A percentile compares a stretch with the other conserved stretches of the same genome.
phyloP scores from a whole-genome alignment of 2,797 vertebrate genomes.

The Spinus pinus region DNA sequence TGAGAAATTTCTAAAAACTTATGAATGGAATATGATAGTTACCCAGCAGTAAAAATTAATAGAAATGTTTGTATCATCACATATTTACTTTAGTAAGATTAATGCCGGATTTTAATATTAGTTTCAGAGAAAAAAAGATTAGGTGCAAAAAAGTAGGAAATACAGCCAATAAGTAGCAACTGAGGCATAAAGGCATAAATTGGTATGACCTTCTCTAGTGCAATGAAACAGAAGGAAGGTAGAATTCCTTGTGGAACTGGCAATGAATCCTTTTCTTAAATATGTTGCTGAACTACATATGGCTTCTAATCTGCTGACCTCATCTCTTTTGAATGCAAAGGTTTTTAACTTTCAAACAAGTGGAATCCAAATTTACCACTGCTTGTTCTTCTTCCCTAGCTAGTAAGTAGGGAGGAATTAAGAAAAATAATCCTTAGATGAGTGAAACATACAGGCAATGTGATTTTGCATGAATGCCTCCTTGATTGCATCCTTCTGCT shows the following conservation, averaged over 20 bases:
- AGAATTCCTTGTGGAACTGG: not conserved
- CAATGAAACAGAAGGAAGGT: not conserved
- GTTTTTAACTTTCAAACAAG: not conserved
- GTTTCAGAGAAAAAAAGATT: not conserved
- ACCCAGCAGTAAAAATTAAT: not conserved
- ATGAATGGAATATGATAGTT: not conserved
- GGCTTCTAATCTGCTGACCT: not conserved
- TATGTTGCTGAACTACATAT: not conserved
- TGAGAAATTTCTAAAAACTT: not conserved
- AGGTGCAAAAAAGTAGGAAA: not conserved
- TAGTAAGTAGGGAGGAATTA: not conserved
- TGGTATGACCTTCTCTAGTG: not conserved
- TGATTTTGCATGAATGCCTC: not conserved
- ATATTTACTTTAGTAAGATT: not conserved
- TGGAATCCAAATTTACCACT: not conserved
- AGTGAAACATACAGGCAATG: not conserved
- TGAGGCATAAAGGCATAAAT: not conserved
- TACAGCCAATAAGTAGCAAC: not conserved
- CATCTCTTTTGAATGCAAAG: not conserved
- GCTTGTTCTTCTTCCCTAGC: not conserved
- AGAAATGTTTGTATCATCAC: not conserved
- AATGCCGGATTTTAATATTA: not conserved
- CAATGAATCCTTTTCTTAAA: not conserved
- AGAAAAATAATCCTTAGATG: not conserved
- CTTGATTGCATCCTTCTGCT: not conserved